A percentile compares a stretch with the other conserved stretches of the same genome.
Evolutionary conservation across 2,888 invertebrate genomes (phyloP).

Genomic region (Caenorhabditis drosophilae): DNA sequence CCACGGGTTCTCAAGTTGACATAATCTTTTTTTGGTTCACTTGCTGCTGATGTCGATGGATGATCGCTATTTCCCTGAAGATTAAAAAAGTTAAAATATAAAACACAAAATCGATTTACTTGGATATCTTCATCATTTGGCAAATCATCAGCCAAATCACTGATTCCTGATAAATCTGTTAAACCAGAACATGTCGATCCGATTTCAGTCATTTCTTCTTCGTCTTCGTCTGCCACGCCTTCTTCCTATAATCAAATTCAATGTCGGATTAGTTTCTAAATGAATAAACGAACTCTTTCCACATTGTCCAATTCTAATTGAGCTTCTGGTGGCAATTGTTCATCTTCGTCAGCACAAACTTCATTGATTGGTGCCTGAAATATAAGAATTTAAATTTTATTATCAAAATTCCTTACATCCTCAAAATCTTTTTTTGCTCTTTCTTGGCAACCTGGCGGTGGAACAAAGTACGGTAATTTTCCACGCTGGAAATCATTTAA

Average conservation of each 20-base stretch:
- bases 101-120: no score
- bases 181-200: constrained; percentile 61
- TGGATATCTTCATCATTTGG: constrained; percentile 20
- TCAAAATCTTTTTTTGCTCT: constrained; percentile 45
- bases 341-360: constrained; percentile 59
- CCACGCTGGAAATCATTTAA: constrained; percentile 99
- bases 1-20: constrained; percentile 40
- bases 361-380: constrained; percentile 62
- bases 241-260: constrained; percentile 18
- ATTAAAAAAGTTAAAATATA: no score
- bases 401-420: no score
- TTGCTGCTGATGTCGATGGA: constrained; percentile 8
- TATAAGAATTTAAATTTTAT: not conserved
- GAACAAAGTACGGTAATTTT: constrained; percentile 77
- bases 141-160: constrained; percentile 59
- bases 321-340: constrained; percentile 39
- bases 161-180: constrained; percentile 63
- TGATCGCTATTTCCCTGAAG: not conserved
- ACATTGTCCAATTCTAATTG: constrained; percentile 33
- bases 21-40: constrained; percentile 14
- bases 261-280: not conserved
- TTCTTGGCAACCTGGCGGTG: constrained; percentile 64
- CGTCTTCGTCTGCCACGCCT: constrained; percentile 28
- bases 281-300: constrained; percentile 12
- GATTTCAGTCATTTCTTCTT: constrained; percentile 61